These are phyloP conservation scores for Drymodes brunneopygia DNA, from an alignment of 2,113 vertebrate species.

Conservation along the genomic window DNA sequence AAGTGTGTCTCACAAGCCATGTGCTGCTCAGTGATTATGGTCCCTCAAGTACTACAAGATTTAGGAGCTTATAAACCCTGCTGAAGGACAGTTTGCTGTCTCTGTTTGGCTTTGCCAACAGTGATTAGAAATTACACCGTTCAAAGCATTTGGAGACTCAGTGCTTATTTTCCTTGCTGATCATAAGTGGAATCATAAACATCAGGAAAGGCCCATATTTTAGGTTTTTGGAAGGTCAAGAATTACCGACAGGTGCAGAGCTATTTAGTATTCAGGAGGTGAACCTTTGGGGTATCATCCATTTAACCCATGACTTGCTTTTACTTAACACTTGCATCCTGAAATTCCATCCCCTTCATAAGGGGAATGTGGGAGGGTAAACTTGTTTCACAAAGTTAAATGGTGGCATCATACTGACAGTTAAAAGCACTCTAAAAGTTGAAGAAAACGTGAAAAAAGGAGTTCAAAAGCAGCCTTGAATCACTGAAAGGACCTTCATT, in stretches of 20 bases:
- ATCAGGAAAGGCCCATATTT: neutral
- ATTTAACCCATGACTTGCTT: neutral
- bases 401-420: neutral
- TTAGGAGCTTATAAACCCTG: constrained; percentile 16
- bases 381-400: neutral
- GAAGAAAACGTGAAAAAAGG: neutral
- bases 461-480: neutral
- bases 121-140: neutral
- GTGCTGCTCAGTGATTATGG: constrained; percentile 33
- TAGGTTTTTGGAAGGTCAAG: neutral
- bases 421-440: neutral
- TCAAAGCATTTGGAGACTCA: neutral
- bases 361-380: neutral
- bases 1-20: neutral
- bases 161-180: neutral
- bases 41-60: constrained; percentile 23
- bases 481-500: neutral
- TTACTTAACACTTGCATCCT: neutral
- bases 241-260: neutral
- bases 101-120: neutral
- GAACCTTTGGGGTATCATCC: neutral
- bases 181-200: neutral
- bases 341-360: neutral
- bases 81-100: constrained; percentile 7
- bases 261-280: neutral